Conservation (phyloP, 1,140 invertebrate species). For the Eurosta solidaginis region DNA sequence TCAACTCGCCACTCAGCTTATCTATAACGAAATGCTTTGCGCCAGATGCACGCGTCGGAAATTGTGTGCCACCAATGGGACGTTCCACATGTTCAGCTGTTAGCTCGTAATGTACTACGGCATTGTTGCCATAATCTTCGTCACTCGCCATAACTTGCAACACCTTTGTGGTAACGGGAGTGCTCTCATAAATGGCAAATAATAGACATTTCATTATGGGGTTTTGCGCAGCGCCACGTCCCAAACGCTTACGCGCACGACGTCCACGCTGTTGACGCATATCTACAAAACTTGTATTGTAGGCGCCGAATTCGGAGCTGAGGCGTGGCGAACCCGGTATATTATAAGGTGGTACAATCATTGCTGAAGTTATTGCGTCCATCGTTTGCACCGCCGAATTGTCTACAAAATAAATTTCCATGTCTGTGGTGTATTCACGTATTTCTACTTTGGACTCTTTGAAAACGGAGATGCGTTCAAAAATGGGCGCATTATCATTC, state of each 20-base stretch:
- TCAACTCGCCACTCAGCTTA: constrained; percentile 73
- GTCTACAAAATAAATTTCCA: constrained; percentile 64
- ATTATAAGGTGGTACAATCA: constrained; percentile 47
- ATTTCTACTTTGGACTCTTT: constrained; percentile 70
- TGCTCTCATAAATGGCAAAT: constrained; percentile 77
- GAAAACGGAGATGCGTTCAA: constrained; percentile 69
- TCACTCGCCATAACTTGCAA: constrained; percentile 82
- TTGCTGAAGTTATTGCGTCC: constrained; percentile 46
- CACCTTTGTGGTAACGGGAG: constrained; percentile 73
- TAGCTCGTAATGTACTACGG: constrained; percentile 77
- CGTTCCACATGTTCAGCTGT: constrained; percentile 68
- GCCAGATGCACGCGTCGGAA: constrained; percentile 58
- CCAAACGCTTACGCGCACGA: neutral
- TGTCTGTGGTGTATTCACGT: constrained; percentile 64
- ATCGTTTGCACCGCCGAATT: constrained; percentile 38
- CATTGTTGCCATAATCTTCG: constrained; percentile 76
- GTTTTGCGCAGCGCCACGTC: constrained; percentile 31
- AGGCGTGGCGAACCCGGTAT: constrained; percentile 51
- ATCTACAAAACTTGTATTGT: neutral
- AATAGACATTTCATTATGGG: constrained; percentile 61
- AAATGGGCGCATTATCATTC: constrained; percentile 82
- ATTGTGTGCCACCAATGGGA: constrained; percentile 28
- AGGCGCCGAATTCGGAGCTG: constrained; percentile 35
- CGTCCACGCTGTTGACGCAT: neutral
- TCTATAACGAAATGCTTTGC: constrained; percentile 76